Evolutionary conservation across 2,797 vertebrate genomes (phyloP).

Genomic region (Poecile montanus): DNA sequence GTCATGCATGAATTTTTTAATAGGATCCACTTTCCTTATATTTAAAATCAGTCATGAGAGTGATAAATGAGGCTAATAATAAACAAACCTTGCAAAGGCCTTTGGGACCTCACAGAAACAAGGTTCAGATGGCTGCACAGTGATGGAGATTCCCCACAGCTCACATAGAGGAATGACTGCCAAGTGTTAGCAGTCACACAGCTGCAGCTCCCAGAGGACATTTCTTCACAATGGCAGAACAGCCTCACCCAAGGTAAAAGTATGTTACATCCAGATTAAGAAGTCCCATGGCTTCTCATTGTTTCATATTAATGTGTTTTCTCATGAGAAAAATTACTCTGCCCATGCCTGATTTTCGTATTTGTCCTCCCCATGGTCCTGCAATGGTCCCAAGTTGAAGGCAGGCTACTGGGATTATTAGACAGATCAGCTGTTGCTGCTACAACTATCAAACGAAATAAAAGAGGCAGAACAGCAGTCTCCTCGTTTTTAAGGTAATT

Average conservation of each 20-base stretch:
- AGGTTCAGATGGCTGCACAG: conserved; percentile 48
- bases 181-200: conserved; percentile 7
- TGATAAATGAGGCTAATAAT: conserved; percentile 46
- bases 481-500: conserved; percentile 1
- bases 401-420: background rate
- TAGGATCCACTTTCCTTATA: background rate
- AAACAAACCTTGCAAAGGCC: conserved; percentile 45
- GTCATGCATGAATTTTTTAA: background rate
- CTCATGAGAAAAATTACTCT: background rate
- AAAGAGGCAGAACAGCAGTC: background rate
- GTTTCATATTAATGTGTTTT: background rate
- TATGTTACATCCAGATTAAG: background rate
- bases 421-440: background rate
- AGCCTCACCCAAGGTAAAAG: background rate
- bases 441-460: background rate
- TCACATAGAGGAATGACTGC: background rate
- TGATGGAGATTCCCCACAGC: conserved; percentile 27
- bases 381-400: background rate
- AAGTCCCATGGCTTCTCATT: background rate
- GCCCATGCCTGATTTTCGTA: background rate
- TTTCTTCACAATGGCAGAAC: background rate
- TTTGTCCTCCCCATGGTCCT: background rate
- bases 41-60: conserved; percentile 47
- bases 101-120: conserved; percentile 15
- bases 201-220: background rate